phyloP scores from a whole-genome alignment of 2,113 vertebrate genomes.

The Tyto alba region DNA sequence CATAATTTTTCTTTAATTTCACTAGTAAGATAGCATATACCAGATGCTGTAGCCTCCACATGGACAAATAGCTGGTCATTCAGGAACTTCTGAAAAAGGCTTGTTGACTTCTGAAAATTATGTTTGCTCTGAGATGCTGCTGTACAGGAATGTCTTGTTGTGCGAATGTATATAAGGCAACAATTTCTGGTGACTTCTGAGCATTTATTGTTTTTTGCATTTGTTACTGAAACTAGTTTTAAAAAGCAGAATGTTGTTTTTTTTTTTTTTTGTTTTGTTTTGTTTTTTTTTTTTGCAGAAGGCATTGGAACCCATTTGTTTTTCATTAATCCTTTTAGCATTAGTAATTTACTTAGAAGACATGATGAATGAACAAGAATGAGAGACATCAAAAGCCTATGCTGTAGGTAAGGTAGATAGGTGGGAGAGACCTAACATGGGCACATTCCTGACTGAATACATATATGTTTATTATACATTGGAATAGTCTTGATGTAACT shows the following conservation, averaged over 20 bases:
- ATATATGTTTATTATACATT: neutral
- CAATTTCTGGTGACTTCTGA: neutral
- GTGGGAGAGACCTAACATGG: neutral
- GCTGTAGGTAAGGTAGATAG: neutral
- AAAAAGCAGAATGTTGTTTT: neutral
- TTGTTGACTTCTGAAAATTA: neutral
- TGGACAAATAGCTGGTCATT: neutral
- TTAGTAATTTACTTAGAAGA: neutral
- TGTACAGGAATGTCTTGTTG: neutral
- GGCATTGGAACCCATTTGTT: accelerated
- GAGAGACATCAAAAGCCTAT: neutral
- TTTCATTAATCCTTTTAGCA: neutral
- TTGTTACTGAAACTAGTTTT: neutral
- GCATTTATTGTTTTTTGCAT: neutral
- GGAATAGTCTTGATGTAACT: neutral
- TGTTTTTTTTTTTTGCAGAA: neutral
- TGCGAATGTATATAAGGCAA: neutral
- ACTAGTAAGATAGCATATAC: accelerated
- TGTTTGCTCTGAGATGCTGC: neutral
- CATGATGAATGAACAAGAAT: neutral
- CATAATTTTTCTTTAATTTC: neutral
- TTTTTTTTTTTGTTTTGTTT: neutral
- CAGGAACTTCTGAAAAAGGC: neutral
- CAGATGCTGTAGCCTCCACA: neutral
- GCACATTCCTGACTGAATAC: neutral